Evolutionary conservation across 1,140 invertebrate species (phyloP).

Genomic region (Bombus pyrosoma): DNA sequence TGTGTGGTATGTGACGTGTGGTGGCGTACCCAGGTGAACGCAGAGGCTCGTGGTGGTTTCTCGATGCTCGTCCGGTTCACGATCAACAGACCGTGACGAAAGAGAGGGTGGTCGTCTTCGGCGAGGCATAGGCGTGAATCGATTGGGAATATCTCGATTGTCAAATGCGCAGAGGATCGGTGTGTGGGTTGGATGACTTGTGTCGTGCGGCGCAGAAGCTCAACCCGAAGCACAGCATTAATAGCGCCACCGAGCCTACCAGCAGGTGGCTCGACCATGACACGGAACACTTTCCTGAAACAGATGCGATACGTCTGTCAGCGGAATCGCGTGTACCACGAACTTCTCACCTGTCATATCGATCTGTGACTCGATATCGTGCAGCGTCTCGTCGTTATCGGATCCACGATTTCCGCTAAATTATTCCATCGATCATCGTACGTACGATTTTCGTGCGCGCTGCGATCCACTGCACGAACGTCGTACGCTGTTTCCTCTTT

Average conservation of each 20-base stretch:
- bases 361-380: not conserved
- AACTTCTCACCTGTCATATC: not conserved
- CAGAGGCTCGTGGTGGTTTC: not conserved
- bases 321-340: not conserved
- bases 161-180: conserved; percentile 79
- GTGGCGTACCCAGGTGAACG: conserved; percentile 1
- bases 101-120: conserved; percentile 77
- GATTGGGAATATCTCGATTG: conserved; percentile 79
- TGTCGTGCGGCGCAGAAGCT: conserved; percentile 84
- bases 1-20: not conserved
- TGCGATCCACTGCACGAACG: no score
- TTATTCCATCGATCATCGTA: not conserved
- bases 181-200: conserved; percentile 74
- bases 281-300: conserved; percentile 85
- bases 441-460: no score
- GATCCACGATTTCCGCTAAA: not conserved
- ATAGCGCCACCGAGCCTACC: conserved; percentile 82
- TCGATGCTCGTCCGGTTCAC: conserved; percentile 11
- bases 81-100: conserved; percentile 80
- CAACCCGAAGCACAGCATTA: conserved; percentile 84
- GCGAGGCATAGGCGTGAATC: conserved; percentile 78
- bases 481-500: no score
- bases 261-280: conserved; percentile 87
- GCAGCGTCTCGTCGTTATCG: no score
- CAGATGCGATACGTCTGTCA: conserved; percentile 55